Conservation (phyloP, 1,140 invertebrate genomes). For the Drosophila varians region DNA sequence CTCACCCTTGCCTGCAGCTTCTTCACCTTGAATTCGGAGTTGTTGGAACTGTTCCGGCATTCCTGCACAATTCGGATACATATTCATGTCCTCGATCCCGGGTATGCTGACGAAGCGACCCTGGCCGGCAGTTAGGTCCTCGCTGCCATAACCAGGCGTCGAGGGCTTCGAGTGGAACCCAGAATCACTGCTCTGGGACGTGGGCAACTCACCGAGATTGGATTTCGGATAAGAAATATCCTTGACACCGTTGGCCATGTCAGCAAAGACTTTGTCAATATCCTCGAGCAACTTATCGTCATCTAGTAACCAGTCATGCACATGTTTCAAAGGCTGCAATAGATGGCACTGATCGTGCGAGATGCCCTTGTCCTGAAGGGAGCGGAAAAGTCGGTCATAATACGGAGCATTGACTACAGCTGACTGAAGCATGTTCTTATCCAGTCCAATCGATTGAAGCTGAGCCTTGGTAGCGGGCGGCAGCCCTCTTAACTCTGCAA, state of each 20-base stretch:
- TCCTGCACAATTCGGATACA: conserved; percentile 66
- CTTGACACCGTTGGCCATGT: conserved; percentile 71
- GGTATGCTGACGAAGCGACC: conserved; percentile 69
- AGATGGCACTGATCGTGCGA: conserved; percentile 84
- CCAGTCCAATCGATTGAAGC: conserved; percentile 84
- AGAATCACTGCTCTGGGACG: conserved; percentile 74
- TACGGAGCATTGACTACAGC: conserved; percentile 86
- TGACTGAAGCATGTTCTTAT: conserved; percentile 85
- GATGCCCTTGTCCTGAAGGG: conserved; percentile 85
- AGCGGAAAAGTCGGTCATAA: conserved; percentile 85
- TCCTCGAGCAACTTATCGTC: conserved; percentile 85
- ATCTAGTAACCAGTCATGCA: conserved; percentile 85
- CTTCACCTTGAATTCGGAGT: conserved; percentile 47
- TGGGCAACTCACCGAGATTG: conserved; percentile 29
- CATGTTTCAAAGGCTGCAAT: conserved; percentile 85
- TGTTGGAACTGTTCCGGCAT: conserved; percentile 70
- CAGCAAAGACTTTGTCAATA: conserved; percentile 85
- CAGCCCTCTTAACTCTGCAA: conserved; percentile 76
- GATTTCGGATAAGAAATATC: conserved; percentile 58
- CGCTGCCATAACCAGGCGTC: conserved; percentile 59
- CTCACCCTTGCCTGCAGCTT: conserved; percentile 27
- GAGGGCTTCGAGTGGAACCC: conserved; percentile 81
- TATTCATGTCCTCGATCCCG: conserved; percentile 79
- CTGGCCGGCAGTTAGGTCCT: conserved; percentile 52
- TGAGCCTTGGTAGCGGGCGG: conserved; percentile 84